Evolutionary conservation across 2,888 invertebrate species (phyloP).

Genomic region (Heliconius aoede): DNA sequence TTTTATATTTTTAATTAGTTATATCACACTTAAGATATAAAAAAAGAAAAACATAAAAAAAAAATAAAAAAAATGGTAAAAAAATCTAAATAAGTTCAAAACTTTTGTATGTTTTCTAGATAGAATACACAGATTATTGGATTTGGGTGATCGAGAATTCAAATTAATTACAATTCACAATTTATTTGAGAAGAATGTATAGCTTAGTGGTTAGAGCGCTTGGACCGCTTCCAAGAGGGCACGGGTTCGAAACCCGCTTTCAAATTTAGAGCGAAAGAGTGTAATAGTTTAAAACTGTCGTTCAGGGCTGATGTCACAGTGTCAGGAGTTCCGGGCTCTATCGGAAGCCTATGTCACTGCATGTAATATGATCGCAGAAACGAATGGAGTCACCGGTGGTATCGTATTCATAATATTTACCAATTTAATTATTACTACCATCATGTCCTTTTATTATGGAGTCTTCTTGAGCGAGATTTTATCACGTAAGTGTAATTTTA

Average conservation of each 20-base stretch:
- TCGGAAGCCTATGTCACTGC: not conserved
- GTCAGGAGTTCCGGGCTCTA: not conserved
- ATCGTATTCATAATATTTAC: not conserved
- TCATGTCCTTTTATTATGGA: constrained; percentile 5
- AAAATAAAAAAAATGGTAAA: too few species aligned
- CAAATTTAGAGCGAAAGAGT: too few species aligned
- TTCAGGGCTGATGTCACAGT: not conserved
- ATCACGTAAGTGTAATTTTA: not conserved
- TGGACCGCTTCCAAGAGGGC: too few species aligned
- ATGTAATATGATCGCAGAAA: not conserved
- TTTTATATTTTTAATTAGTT: not conserved
- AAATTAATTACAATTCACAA: too few species aligned
- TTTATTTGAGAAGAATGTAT: too few species aligned
- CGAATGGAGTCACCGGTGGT: not conserved
- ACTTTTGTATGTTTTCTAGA: too few species aligned
- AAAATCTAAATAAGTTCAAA: too few species aligned
- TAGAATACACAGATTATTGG: not conserved
- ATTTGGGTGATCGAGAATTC: not conserved
- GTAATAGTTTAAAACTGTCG: not conserved
- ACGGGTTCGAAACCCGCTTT: too few species aligned
- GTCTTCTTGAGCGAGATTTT: not conserved
- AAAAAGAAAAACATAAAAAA: too few species aligned
- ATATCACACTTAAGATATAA: too few species aligned
- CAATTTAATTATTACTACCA: not conserved
- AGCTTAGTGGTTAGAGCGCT: too few species aligned